Evolutionary conservation across 2,113 vertebrate species (phyloP).

Genomic region (Egretta garzetta): DNA sequence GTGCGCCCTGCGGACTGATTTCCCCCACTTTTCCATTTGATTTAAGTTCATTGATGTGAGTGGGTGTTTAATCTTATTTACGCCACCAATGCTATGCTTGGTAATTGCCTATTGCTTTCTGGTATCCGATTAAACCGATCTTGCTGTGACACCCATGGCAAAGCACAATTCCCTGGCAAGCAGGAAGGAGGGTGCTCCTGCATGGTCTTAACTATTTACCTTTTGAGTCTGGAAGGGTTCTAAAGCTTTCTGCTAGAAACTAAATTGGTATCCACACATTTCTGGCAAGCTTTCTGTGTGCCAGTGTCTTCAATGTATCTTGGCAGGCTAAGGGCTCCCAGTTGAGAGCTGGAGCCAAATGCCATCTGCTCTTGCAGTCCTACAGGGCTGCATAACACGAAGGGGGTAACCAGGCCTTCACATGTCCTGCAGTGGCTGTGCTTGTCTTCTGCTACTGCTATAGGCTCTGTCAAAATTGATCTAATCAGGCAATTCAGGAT

Average conservation of each 20-base stretch:
- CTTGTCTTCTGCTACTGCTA: neutral
- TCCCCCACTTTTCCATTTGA: neutral
- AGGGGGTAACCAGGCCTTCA: neutral
- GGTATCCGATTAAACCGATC: neutral
- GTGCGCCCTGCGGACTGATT: neutral
- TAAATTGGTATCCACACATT: neutral
- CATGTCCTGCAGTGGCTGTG: fast-evolving
- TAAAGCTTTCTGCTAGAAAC: neutral
- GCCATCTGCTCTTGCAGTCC: neutral
- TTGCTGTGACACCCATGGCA: neutral
- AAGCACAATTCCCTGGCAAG: neutral
- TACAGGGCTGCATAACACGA: fast-evolving
- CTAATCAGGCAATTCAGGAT: fast-evolving
- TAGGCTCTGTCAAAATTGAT: neutral
- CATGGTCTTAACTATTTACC: neutral
- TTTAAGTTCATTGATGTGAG: neutral
- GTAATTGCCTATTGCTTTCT: neutral
- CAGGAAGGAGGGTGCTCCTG: neutral
- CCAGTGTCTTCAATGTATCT: neutral
- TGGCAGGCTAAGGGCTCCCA: neutral
- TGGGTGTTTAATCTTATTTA: conserved; percentile 12
- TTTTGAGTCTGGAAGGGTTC: neutral
- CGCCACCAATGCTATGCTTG: neutral
- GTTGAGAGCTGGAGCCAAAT: neutral
- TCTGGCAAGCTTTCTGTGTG: neutral